Evolutionary conservation across 2,113 vertebrate genomes (phyloP), one percentile per base, ranked within the genome.

Genomic region (Melierax canorus): DNA sequence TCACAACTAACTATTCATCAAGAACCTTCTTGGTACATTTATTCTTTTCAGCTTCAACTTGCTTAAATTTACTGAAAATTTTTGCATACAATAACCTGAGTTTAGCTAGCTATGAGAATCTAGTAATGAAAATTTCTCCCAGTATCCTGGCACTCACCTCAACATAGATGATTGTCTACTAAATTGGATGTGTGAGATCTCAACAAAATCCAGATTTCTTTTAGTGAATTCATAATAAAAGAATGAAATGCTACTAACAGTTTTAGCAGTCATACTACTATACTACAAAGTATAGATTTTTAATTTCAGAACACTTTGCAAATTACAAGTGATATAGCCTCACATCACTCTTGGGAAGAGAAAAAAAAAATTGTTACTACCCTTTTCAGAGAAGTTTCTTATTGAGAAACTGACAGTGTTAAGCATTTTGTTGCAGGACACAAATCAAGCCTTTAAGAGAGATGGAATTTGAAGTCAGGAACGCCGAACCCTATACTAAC

Each of bases 291-390:
- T 38, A 88, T 3, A 2, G 0, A 56, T 56, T 59, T 71, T 82
- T 75, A 45, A 53, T 56, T 68, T 64, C 58, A 68, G 30, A 86
- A 56, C 15, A 2, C 8, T 85, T 87, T 79, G 9, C 21, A 90
- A 86, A 78, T 89, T 78, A 15, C 9, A 69, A 62, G 7, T 43
- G 15, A 48, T 51, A 36, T 22, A 63, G 48, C 20, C 11, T 80
- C 21, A 68, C 1, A 4, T 12, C 3, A 9, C 6, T 71, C 29
- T 36, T 4, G 1, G 9, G n/a, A 60, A 73, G 7, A 71, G 4
- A 36, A 86, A 86, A 51, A 51, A 45, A 88, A 68, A 23, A 9
- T 1, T 6, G 2, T 23, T 73, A 38, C 15, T 8, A 67, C 6
- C 5, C 2, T 89, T 78, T 94, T 69, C 45, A 71, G 26, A 69